Evolutionary conservation across 2,113 vertebrate genomes (phyloP).

Genomic region (Cyanoliseus patagonus): DNA sequence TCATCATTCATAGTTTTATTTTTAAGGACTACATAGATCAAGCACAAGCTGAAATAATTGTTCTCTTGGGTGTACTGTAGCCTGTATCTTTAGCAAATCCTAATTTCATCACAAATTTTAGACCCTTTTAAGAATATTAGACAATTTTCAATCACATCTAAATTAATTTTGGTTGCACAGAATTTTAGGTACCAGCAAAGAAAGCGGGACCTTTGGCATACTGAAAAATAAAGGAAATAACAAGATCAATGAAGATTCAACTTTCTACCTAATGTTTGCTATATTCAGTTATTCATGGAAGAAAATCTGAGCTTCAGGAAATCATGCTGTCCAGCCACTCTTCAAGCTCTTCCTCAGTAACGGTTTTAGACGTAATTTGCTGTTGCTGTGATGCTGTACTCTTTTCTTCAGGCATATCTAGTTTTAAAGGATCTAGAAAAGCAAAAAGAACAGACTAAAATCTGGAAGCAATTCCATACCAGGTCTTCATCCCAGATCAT

Average conservation of each 20-base stretch:
- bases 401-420: conserved; percentile 28
- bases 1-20: conserved; percentile 51
- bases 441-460: neutral
- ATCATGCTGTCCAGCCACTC: conserved; percentile 99
- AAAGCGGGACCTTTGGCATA: neutral
- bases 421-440: conserved; percentile 41
- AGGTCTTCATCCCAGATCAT: neutral
- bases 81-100: neutral
- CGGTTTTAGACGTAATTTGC: conserved; percentile 36
- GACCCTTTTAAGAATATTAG: neutral
- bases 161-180: neutral
- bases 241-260: neutral
- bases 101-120: neutral
- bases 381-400: conserved; percentile 21
- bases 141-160: neutral
- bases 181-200: neutral
- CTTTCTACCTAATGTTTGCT: neutral
- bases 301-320: neutral
- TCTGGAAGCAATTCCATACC: neutral
- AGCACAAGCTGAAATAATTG: neutral
- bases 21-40: neutral
- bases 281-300: neutral
- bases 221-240: neutral
- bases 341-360: conserved; percentile 93
- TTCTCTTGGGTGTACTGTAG: neutral